Percentiles rank a stretch among this genome's conserved stretches.
phyloP scores from a whole-genome alignment of 35 echinoderm and acorn worm species.

The Ptychodera flava region DNA sequence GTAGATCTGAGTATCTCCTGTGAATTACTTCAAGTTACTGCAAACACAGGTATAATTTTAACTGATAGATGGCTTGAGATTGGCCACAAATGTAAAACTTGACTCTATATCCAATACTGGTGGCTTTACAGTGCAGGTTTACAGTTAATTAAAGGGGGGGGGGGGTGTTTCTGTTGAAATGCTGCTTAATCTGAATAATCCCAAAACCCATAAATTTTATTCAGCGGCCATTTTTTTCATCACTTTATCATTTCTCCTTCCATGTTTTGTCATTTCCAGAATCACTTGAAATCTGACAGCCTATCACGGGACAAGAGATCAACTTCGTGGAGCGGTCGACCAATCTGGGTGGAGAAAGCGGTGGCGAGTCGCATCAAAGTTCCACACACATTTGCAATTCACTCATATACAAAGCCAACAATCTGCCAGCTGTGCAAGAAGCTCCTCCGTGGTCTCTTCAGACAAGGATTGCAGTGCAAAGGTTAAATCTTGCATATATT shows the following conservation, averaged over 20 bases:
- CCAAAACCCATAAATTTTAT: too few relatives aligned
- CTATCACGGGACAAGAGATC: constrained; percentile 67
- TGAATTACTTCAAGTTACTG: too few relatives aligned
- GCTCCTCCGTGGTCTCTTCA: constrained; percentile 80
- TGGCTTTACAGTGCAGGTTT: too few relatives aligned
- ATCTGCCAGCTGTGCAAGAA: constrained; percentile 94
- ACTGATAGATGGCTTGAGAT: too few relatives aligned
- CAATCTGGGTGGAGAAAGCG: constrained; percentile 91
- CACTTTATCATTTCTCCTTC: background rate
- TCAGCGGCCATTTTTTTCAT: too few relatives aligned
- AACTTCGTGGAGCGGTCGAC: constrained; percentile 81
- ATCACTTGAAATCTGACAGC: constrained; percentile 28
- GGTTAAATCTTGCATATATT: constrained; percentile 27
- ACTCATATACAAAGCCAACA: constrained; percentile 97
- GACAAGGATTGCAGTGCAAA: constrained; percentile 98
- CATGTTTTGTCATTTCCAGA: background rate
- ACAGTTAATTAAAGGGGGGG: too few relatives aligned
- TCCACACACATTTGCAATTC: constrained; percentile 95
- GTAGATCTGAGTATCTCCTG: too few relatives aligned
- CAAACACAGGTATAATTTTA: too few relatives aligned
- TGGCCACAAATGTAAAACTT: too few relatives aligned
- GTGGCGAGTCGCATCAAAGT: constrained; percentile 97
- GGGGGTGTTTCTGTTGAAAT: too few relatives aligned
- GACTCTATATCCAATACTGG: too few relatives aligned
- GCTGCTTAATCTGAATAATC: too few relatives aligned